Conservation (phyloP, 92 coral and sea anemone genomes). For the Parazoanthus darwini region DNA sequence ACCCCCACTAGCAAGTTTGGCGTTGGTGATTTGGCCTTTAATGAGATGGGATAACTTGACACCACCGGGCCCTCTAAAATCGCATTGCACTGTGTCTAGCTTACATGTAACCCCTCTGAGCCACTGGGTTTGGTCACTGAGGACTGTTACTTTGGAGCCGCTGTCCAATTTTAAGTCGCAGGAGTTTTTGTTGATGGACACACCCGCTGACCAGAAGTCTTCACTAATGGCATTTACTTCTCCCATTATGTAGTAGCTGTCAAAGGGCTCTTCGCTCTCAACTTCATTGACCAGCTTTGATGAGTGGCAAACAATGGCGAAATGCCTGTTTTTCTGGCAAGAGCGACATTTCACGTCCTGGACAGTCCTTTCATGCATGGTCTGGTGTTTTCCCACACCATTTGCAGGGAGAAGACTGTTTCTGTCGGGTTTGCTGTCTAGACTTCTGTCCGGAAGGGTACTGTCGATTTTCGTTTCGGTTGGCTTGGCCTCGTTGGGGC, state of each 20-base stretch:
- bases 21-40: constrained; percentile 6
- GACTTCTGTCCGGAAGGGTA: too few relatives aligned
- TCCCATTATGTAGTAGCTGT: background rate
- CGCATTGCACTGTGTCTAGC: background rate
- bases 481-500: too few relatives aligned
- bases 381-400: background rate
- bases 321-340: background rate
- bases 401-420: background rate
- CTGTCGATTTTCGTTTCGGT: too few relatives aligned
- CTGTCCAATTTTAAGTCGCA: background rate
- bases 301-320: background rate
- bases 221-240: background rate
- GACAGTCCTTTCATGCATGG: background rate
- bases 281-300: constrained; percentile 1
- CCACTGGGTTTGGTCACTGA: too few relatives aligned
- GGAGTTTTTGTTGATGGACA: background rate
- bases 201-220: background rate
- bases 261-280: background rate
- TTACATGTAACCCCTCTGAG: too few relatives aligned
- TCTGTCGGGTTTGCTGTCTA: background rate
- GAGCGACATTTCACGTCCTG: background rate
- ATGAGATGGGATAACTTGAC: background rate
- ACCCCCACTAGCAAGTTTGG: background rate
- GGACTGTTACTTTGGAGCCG: too few relatives aligned
- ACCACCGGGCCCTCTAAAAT: constrained; percentile 1